phyloP scores from a whole-genome alignment of 2,888 invertebrate genomes.

The Loripinus fragilis region DNA sequence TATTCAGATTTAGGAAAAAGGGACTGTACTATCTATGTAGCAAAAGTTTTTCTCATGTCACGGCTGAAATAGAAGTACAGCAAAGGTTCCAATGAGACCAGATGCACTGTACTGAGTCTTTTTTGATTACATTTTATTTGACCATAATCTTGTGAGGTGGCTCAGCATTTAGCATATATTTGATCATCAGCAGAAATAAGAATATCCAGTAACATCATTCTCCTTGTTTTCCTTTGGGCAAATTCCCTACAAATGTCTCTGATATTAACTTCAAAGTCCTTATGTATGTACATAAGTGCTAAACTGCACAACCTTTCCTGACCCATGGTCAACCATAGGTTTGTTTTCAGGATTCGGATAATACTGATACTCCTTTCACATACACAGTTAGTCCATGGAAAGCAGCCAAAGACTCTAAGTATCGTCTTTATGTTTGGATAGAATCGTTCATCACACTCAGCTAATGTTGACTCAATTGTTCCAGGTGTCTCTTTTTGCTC shows the following conservation, averaged over 20 bases:
- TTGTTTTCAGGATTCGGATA: not conserved
- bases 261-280: not conserved
- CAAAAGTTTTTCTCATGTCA: too few species aligned
- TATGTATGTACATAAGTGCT: conserved; percentile 9
- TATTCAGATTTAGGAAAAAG: too few species aligned
- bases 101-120: too few species aligned
- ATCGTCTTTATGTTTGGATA: not conserved
- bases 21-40: too few species aligned
- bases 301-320: conserved; percentile 7
- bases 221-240: not conserved
- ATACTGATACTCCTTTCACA: conserved; percentile 3
- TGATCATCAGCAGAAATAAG: too few species aligned
- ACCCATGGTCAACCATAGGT: not conserved
- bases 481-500: not conserved
- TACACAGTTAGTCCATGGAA: not conserved
- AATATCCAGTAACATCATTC: not conserved
- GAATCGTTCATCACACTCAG: not conserved
- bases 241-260: too few species aligned
- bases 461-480: not conserved
- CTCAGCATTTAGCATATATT: too few species aligned
- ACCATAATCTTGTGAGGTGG: too few species aligned
- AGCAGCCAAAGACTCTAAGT: not conserved
- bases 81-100: too few species aligned
- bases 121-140: too few species aligned
- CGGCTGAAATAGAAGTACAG: too few species aligned